A percentile compares a stretch with the other conserved stretches of the same genome.
Conservation (phyloP, 2,888 invertebrate genomes). For the Elmis aenea region DNA sequence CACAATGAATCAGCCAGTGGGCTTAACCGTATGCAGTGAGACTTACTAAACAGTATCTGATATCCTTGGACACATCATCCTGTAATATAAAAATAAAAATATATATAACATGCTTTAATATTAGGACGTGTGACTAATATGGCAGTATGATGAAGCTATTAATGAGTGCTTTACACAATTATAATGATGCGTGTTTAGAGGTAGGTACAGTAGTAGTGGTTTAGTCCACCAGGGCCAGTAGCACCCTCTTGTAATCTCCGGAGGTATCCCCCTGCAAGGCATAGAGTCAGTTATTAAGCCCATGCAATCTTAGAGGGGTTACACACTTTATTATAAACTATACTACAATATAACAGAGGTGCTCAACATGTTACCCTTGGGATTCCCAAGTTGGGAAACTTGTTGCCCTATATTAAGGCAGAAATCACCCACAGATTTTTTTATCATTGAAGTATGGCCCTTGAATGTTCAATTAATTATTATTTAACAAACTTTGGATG, state of each 20-base stretch:
- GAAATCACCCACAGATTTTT: no score
- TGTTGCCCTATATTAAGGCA: no score
- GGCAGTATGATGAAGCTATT: conserved; percentile 39
- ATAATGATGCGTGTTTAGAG: conserved; percentile 28
- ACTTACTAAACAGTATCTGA: conserved; percentile 62
- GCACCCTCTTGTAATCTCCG: conserved; percentile 88
- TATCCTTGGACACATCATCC: conserved; percentile 62
- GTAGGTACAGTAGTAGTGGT: conserved; percentile 27
- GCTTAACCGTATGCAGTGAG: conserved; percentile 44
- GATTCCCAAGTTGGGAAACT: no score
- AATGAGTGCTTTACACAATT: conserved; percentile 18
- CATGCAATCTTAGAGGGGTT: conserved; percentile 7
- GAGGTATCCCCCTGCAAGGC: conserved; percentile 83
- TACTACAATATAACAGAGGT: no score
- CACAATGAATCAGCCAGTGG: conserved; percentile 14
- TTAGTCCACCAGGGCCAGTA: conserved; percentile 77
- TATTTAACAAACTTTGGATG: no score
- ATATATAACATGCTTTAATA: conserved; percentile 7
- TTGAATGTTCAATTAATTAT: no score
- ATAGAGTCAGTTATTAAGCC: conserved; percentile 23
- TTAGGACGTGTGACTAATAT: conserved; percentile 23
- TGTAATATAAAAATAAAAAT: conserved; percentile 49
- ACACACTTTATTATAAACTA: no score
- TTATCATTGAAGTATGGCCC: no score
- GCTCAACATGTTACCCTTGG: no score